Percentiles rank a stretch among this genome's conserved stretches.
Conservation (phyloP, 2,113 vertebrate species). For the Nycticorax nycticorax region DNA sequence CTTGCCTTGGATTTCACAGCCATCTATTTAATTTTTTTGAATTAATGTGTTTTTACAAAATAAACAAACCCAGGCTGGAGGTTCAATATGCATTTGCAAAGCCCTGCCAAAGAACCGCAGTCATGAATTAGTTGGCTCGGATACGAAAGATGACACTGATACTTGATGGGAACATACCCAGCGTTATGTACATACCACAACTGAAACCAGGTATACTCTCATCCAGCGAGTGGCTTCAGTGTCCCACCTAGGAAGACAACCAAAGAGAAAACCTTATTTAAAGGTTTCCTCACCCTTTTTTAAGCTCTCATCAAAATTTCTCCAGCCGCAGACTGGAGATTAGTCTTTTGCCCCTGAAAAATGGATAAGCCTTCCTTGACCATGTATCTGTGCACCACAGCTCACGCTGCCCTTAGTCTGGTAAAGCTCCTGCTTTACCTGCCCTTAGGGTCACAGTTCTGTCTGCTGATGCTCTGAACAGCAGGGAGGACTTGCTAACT, state of each 20-base stretch:
- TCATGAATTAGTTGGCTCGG: neutral
- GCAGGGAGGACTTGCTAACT: neutral
- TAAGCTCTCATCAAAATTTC: neutral
- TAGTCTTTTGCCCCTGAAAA: neutral
- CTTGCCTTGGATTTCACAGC: neutral
- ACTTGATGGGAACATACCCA: neutral
- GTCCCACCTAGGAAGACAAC: neutral
- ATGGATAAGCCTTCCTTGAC: neutral
- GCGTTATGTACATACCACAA: neutral
- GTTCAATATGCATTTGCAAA: neutral
- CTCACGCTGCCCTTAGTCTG: fast-evolving
- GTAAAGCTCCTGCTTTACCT: neutral
- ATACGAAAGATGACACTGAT: neutral
- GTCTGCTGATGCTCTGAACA: neutral
- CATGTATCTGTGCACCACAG: neutral
- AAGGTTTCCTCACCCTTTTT: neutral
- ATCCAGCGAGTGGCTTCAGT: neutral
- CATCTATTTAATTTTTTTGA: neutral
- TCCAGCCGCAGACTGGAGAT: neutral
- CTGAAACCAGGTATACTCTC: neutral
- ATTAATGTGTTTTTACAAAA: neutral
- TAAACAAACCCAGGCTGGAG: neutral
- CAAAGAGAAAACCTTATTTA: neutral
- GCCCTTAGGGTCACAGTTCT: neutral
- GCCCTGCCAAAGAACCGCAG: neutral